Evolutionary conservation across 2,113 vertebrate genomes (phyloP).

Genomic region (Leptobrachium ailaonicum): DNA sequence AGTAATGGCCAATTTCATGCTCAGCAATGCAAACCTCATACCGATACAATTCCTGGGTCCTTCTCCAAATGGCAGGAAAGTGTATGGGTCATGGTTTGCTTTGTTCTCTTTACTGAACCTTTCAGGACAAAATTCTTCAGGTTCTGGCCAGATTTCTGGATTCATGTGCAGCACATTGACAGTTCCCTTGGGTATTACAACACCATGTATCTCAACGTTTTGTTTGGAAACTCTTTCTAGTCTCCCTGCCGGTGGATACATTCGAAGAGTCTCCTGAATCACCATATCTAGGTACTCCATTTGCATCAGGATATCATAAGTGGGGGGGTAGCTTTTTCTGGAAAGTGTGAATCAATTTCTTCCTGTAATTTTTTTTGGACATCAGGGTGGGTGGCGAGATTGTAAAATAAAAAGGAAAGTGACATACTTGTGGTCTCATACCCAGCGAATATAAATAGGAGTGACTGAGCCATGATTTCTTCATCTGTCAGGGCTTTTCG

Average conservation of each 20-base stretch:
- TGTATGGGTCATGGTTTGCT: conserved; percentile 63
- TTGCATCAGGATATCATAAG: conserved; percentile 66
- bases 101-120: conserved; percentile 77
- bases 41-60: conserved; percentile 81
- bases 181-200: conserved; percentile 71
- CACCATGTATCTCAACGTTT: conserved; percentile 68
- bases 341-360: conserved; percentile 69
- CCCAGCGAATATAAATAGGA: conserved; percentile 77
- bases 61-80: conserved; percentile 75
- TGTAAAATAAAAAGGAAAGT: conserved; percentile 65
- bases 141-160: conserved; percentile 64
- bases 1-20: conserved; percentile 67
- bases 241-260: conserved; percentile 63
- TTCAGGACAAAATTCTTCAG: conserved; percentile 73
- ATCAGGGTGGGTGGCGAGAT: conserved; percentile 69
- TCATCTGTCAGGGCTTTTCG: conserved; percentile 67
- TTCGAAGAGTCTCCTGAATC: conserved; percentile 72
- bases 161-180: conserved; percentile 60
- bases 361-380: conserved; percentile 70
- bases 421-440: conserved; percentile 75
- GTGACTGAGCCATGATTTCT: conserved; percentile 73
- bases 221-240: conserved; percentile 79
- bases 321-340: conserved; percentile 64
- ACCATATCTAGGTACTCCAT: conserved; percentile 84
- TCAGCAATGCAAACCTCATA: conserved; percentile 75